phyloP scores from a whole-genome alignment of 2,888 invertebrate genomes.

The Parnassius mnemosyne region DNA sequence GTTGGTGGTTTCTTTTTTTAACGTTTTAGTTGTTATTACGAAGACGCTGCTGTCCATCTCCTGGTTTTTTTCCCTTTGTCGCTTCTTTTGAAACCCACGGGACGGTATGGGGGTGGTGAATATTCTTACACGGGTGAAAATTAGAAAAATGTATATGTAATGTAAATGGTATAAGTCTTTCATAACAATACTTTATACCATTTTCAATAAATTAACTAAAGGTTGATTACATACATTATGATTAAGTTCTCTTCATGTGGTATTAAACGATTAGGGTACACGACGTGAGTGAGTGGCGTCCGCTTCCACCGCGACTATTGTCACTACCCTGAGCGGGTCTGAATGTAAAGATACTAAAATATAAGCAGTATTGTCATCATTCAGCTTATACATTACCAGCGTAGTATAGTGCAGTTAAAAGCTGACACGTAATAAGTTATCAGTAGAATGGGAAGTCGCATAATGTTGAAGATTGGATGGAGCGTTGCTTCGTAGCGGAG shows the following conservation, averaged over 20 bases:
- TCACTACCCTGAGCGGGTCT: constrained; percentile 38
- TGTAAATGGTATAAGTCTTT: no score
- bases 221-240: constrained; percentile 17
- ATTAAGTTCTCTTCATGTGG: neutral
- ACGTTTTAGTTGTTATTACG: no score
- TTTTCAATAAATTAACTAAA: neutral
- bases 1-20: no score
- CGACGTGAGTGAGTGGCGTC: constrained; percentile 25
- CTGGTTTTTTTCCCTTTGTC: no score
- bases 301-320: constrained; percentile 46
- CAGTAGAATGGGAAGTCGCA: constrained; percentile 16
- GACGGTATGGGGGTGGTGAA: no score
- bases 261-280: constrained; percentile 9
- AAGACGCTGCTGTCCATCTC: no score
- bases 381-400: neutral
- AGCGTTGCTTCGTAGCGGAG: constrained; percentile 48
- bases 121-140: no score
- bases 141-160: no score
- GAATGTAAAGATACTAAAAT: constrained; percentile 36
- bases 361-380: neutral
- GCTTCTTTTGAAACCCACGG: no score
- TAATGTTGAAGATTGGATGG: constrained; percentile 6
- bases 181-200: no score
- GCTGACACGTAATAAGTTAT: constrained; percentile 3
- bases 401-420: neutral